Base-by-base conservation (phyloP, 1,140 invertebrate species). In the Aporrectodea caliginosa region DNA sequence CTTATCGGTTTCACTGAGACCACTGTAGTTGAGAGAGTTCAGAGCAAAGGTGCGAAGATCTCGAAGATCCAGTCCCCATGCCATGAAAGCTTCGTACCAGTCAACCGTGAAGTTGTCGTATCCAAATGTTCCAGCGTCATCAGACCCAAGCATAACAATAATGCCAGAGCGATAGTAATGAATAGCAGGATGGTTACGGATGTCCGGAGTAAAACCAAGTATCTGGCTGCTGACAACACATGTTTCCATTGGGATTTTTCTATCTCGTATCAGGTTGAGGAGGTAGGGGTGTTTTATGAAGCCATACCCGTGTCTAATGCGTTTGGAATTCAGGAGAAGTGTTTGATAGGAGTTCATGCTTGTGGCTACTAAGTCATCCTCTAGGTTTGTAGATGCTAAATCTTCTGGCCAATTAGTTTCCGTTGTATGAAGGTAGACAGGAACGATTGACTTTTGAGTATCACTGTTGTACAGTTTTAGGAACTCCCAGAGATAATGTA, bases 341-440 rank as follows among this genome's bases (percentile, higher is more conserved):
- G 83, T 79, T 14, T 84, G 83, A 35, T 82, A 84, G 16, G 80
- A 73, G 69, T 85, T 84, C 27, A 83, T 73, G 35, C 78, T n/a
- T n/a, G 83, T 80, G 32, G 77, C 69, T 1, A 84, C 82, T 1
- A 79, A 78, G 72, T 85, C 83, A 29, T 81, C 78, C 29, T 74
- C 1, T 31, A 75, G 73, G 31, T 74, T n/a, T 35, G 83, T 78
- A 16, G 83, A 79, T 73, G 83, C 73, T 30, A 84, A 58, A 77
- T 84, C 83, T 0, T 82, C 81, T 29, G 84, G 84, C 83, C 84
- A 84, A 35, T 81, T 85, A 1, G 83, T 85, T 81, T 85, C 83
- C 0, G 78, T 82, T 6, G 78, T 78, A 33, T 85, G 84, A 72
- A 85, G 80, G 70, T 79, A 81, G n/a, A 82, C 78, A 58, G 81